phyloP scores from a whole-genome alignment of 2,113 vertebrate species.

The Dasyprocta punctata region DNA sequence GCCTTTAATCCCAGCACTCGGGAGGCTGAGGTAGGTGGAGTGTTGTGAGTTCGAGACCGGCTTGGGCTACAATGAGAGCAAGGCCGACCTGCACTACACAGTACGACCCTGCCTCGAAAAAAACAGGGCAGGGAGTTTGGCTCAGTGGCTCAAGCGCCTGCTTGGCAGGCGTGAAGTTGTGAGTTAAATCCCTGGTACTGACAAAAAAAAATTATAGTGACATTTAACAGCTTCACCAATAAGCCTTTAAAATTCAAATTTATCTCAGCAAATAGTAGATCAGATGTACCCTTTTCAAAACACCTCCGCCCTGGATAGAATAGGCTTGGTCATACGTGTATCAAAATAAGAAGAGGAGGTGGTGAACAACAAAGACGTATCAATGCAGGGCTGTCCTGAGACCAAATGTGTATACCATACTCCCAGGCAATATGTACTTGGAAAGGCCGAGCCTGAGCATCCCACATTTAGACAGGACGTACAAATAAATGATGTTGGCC shows the following conservation, averaged over 20 bases:
- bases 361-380: background rate
- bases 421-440: background rate
- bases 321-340: background rate
- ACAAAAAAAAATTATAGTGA: background rate
- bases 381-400: background rate
- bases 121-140: too few species aligned
- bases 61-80: too few species aligned
- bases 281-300: background rate
- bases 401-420: background rate
- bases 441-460: background rate
- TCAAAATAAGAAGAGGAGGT: background rate
- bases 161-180: too few species aligned
- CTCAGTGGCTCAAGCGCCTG: too few species aligned
- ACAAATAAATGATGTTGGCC: background rate
- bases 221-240: background rate
- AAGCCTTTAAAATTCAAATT: constrained; percentile 11
- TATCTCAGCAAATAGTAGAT: background rate
- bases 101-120: too few species aligned
- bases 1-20: too few species aligned
- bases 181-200: too few species aligned
- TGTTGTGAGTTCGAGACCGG: too few species aligned
- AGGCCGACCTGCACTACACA: too few species aligned
- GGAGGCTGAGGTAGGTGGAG: too few species aligned
- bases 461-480: background rate
- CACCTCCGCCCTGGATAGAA: background rate